phyloP scores from a whole-genome alignment of 2,888 invertebrate species.

The Galerucella calmariensis region DNA sequence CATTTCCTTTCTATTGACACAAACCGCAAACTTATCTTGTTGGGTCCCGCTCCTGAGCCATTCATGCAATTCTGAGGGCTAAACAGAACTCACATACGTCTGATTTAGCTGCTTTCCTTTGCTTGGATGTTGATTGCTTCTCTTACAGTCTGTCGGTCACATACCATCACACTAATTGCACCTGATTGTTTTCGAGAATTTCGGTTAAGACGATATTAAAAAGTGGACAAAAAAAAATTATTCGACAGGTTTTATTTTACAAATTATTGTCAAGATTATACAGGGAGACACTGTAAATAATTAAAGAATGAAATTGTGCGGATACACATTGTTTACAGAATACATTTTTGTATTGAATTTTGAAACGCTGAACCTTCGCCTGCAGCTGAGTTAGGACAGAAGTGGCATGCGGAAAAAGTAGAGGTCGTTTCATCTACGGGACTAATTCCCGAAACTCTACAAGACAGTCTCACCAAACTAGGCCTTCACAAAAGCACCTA shows the following conservation, averaged over 20 bases:
- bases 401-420: too few relatives aligned
- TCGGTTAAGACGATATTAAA: neutral
- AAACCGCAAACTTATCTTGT: slow-evolving; percentile 59
- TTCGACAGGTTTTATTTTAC: too few relatives aligned
- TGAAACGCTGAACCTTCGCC: too few relatives aligned
- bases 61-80: slow-evolving; percentile 49
- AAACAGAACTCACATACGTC: slow-evolving; percentile 38
- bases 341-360: too few relatives aligned
- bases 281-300: neutral
- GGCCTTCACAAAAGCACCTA: too few relatives aligned
- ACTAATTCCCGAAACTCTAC: too few relatives aligned
- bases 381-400: too few relatives aligned
- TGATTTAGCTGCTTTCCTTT: slow-evolving; percentile 30
- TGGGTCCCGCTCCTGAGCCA: slow-evolving; percentile 50
- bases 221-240: too few relatives aligned
- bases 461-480: too few relatives aligned
- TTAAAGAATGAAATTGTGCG: too few relatives aligned
- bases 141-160: slow-evolving; percentile 28
- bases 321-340: too few relatives aligned
- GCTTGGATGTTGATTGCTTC: slow-evolving; percentile 37
- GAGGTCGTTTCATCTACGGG: too few relatives aligned
- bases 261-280: neutral
- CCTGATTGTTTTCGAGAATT: neutral
- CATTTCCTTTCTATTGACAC: slow-evolving; percentile 59
- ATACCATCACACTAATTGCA: slow-evolving; percentile 28